phyloP scores from a whole-genome alignment of 1,140 invertebrate species.

The Panulirus ornatus region DNA sequence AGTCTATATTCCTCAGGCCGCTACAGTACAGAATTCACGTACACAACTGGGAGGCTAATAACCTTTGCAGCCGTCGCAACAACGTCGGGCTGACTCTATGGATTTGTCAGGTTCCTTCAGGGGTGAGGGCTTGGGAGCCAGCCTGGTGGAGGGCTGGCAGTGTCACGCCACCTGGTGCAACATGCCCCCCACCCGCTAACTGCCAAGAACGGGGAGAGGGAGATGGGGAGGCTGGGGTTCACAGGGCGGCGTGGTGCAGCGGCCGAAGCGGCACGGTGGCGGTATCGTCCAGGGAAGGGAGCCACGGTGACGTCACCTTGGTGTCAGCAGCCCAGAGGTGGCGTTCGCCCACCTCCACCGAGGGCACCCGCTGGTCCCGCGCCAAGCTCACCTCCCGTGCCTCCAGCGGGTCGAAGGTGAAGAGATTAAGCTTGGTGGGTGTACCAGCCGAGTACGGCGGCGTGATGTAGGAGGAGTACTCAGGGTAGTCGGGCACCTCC shows the following conservation, averaged over 20 bases:
- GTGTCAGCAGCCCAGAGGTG: slow-evolving; percentile 54
- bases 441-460: slow-evolving; percentile 66
- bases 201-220: not conserved
- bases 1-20: too few species aligned
- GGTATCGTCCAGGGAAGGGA: slow-evolving; percentile 13
- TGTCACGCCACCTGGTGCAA: too few species aligned
- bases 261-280: slow-evolving; percentile 1
- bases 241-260: slow-evolving; percentile 19
- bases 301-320: slow-evolving; percentile 17
- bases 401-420: slow-evolving; percentile 68
- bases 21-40: too few species aligned
- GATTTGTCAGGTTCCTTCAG: too few species aligned
- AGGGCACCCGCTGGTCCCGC: slow-evolving; percentile 70
- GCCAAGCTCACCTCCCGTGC: slow-evolving; percentile 36
- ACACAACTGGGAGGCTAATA: too few species aligned
- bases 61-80: too few species aligned
- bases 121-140: too few species aligned
- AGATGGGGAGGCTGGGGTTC: not conserved
- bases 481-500: slow-evolving; percentile 73
- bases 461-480: slow-evolving; percentile 64
- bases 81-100: too few species aligned
- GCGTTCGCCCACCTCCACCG: slow-evolving; percentile 56
- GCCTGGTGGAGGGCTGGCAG: too few species aligned
- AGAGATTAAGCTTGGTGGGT: slow-evolving; percentile 72
- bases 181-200: too few species aligned